Conservation (phyloP, 53 echinoderm and acorn worm species). For the Astropecten irregularis region DNA sequence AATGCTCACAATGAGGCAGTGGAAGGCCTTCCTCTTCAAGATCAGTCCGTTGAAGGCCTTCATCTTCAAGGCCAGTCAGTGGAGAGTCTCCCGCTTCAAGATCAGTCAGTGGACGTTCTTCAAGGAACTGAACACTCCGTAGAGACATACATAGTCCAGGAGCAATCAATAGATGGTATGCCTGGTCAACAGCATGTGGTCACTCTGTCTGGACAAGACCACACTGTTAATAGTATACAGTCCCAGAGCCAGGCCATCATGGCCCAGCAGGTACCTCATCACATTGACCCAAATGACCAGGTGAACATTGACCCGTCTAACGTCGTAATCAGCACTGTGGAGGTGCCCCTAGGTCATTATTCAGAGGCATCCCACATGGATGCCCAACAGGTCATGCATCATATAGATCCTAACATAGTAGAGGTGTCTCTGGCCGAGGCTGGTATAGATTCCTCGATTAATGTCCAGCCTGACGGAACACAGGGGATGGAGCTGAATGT, state of each 20-base stretch:
- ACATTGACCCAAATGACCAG: slow-evolving; percentile 10
- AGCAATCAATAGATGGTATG: slow-evolving; percentile 15
- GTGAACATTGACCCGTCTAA: slow-evolving; percentile 40
- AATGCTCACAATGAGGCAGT: slow-evolving; percentile 1
- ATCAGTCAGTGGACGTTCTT: slow-evolving; percentile 3
- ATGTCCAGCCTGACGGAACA: slow-evolving; percentile 19
- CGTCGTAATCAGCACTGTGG: slow-evolving; percentile 42
- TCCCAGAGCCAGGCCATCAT: slow-evolving; percentile 14
- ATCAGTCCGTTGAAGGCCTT: slow-evolving; percentile 27
- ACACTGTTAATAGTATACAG: neutral
- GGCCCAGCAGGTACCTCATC: neutral
- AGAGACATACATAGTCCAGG: slow-evolving; percentile 41
- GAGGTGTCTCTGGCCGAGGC: slow-evolving; percentile 46
- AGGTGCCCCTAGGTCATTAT: slow-evolving; percentile 24
- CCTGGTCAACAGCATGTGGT: slow-evolving; percentile 38
- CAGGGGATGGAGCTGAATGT: slow-evolving; percentile 29
- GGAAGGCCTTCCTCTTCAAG: slow-evolving; percentile 11
- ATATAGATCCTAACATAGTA: slow-evolving; percentile 49
- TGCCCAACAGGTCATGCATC: slow-evolving; percentile 51
- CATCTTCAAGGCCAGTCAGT: neutral
- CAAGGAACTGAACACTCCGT: neutral
- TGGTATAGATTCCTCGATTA: slow-evolving; percentile 32
- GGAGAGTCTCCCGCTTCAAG: slow-evolving; percentile 10
- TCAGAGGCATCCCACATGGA: slow-evolving; percentile 38
- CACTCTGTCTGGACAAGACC: slow-evolving; percentile 11